phyloP scores from a whole-genome alignment of 2,888 invertebrate genomes.

The Cosmia trapezina region DNA sequence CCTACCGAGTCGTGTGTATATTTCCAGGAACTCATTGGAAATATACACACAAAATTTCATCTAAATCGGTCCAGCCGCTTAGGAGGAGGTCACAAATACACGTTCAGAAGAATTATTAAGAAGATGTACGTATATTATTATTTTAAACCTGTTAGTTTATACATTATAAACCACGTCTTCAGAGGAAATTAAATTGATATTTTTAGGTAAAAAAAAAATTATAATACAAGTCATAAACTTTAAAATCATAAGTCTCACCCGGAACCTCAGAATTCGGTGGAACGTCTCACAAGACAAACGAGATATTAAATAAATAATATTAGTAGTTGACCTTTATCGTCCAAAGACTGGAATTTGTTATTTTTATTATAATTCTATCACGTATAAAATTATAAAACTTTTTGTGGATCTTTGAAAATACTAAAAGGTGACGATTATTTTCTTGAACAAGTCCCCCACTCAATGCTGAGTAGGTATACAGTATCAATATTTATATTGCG shows the following conservation, averaged over 20 bases:
- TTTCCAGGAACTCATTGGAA: no score
- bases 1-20: no score
- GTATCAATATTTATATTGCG: no score
- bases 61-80: no score
- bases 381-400: not conserved
- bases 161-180: no score
- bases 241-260: constrained; percentile 16
- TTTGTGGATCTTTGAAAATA: not conserved
- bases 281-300: constrained; percentile 29
- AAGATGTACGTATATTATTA: no score
- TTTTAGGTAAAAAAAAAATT: no score
- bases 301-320: constrained; percentile 43
- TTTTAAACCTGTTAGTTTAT: no score
- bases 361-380: not conserved
- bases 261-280: constrained; percentile 28
- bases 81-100: no score
- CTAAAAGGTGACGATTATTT: not conserved
- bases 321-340: constrained; percentile 49
- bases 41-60: no score
- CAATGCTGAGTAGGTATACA: not conserved
- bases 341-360: constrained; percentile 31
- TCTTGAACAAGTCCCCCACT: not conserved
- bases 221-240: not conserved
- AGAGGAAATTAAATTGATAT: no score
- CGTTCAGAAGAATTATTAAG: no score